Base-by-base conservation (phyloP, 1,140 invertebrate genomes). In the Pseudomyrmex gracilis region DNA sequence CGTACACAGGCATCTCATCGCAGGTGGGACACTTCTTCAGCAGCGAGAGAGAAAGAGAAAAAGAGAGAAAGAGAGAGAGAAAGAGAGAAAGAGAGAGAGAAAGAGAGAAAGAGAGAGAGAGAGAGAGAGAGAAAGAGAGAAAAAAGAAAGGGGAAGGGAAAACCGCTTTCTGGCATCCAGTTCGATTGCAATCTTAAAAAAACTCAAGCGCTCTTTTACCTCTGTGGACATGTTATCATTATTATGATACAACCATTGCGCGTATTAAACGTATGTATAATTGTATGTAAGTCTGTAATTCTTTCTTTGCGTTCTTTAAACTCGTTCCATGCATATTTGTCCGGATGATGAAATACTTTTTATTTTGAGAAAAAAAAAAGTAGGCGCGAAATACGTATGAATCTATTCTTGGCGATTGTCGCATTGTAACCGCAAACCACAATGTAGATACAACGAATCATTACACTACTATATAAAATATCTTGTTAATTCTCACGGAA, bases 21-120 rank as follows among this genome's bases (percentile, higher is more conserved):
- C 85, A 47, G 85, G 58, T 88, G 82, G 73, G 70, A 83, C 70
- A 77, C 84, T 66, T 45, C 53, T 68, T 22, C 57, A 34, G 67
- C 4, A 5, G 9, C 5, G 49, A 8, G 53, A 55, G n/a, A 45
- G 0, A 58, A 5, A 57, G 10, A 73, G 34, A 43, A n/a, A 57
- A 9, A 61, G 49, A 68, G 13, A 5, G 4, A 7, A 24, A 7
- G 53, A 55, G n/a, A 45, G 1, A 58, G 10, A 57, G 10, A 71
- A n/a, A 43, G 34, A 57, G 13, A 60, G 71, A 47, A 8, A 47
- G 43, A 22, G 58, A 61, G 58, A 34, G 55, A 22, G 9, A 20
- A 20, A 22, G 57, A 20, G 22, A 34, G 58, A 3, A n/a, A n/a
- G n/a, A n/a, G n/a, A n/a, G n/a, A n/a, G 47, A 77, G 12, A 3